phyloP scores from a whole-genome alignment of 2,113 vertebrate species.

The Calyptommatus sinebrachiatus region DNA sequence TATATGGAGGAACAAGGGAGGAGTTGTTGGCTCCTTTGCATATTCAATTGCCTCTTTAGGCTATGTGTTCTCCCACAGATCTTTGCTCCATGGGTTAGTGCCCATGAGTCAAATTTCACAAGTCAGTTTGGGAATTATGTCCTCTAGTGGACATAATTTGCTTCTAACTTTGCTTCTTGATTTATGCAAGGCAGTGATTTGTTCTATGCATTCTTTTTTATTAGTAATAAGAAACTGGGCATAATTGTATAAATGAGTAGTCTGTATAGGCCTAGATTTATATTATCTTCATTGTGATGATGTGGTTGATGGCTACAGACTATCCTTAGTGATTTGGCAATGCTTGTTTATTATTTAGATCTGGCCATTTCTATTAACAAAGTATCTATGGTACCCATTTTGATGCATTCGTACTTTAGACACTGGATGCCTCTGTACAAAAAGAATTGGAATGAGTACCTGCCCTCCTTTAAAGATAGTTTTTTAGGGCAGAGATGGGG shows the following conservation, averaged over 20 bases:
- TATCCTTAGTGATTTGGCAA: not conserved
- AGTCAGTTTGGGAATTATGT: not conserved
- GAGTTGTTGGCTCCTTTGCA: too few species aligned
- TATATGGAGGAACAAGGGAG: too few species aligned
- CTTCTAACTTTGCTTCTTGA: not conserved
- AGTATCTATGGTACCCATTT: not conserved
- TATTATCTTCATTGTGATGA: not conserved
- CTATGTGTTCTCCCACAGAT: not conserved
- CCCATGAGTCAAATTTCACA: not conserved
- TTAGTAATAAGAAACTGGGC: not conserved
- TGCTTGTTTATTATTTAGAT: constrained; percentile 1
- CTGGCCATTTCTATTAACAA: not conserved
- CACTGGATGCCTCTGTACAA: not conserved
- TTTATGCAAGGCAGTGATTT: too few species aligned
- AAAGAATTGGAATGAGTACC: not conserved
- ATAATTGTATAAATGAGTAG: not conserved
- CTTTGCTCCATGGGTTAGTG: not conserved
- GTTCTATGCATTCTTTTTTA: too few species aligned
- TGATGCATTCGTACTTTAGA: not conserved
- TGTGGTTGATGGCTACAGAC: not conserved
- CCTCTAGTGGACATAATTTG: not conserved
- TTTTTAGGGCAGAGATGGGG: not conserved
- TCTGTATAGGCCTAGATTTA: not conserved
- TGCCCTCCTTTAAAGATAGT: not conserved
- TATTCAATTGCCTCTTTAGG: not conserved